Base-by-base conservation (phyloP, 2,113 vertebrate genomes). In the Heteronetta atricapilla region DNA sequence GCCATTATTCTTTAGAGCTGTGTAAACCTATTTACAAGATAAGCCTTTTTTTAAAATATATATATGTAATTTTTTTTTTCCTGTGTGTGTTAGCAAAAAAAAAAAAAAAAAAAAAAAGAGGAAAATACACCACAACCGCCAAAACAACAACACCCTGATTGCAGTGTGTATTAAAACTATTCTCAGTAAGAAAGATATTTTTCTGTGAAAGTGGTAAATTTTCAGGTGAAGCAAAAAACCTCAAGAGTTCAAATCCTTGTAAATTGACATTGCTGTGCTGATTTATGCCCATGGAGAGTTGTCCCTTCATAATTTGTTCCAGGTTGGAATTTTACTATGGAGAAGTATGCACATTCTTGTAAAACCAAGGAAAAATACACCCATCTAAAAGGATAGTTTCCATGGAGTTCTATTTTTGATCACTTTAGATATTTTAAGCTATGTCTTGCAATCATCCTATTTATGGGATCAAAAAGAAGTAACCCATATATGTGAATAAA, bases 1-100 rank as follows among this genome's bases (percentile, higher is more conserved):
- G 96, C 97, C 96, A 97, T 96, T 93, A 88, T 97, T 97, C 95
- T 91, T 96, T 95, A 97, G 76, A 90, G 66, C 77, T 69, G 7
- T 15, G 75, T 67, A 96, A 97, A 97, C 83, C 63, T 91, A 96
- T 92, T 95, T 92, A 76, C 40, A 83, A 67, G 77, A 88, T 11
- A 19, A 91, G 18, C 31, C 58, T 59, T 86, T 73, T 85, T 67
- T 80, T n/a, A n/a, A n/a, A n/a, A n/a, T n/a, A n/a, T n/a, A n/a
- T n/a, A n/a, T n/a, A n/a, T n/a, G n/a, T n/a, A n/a, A n/a, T 73
- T 85, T 67, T 80, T 53, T 53, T 26, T 53, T 29, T 53, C 8
- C 29, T 55, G 8, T 55, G 14, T 15, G 53, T 56, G 60, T 52
- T 72, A 87, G 59, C 28, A 89, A 26, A 17, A 28, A 91, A 94